Conservation (phyloP, 2,797 vertebrate species). For the Bufotes viridis region DNA sequence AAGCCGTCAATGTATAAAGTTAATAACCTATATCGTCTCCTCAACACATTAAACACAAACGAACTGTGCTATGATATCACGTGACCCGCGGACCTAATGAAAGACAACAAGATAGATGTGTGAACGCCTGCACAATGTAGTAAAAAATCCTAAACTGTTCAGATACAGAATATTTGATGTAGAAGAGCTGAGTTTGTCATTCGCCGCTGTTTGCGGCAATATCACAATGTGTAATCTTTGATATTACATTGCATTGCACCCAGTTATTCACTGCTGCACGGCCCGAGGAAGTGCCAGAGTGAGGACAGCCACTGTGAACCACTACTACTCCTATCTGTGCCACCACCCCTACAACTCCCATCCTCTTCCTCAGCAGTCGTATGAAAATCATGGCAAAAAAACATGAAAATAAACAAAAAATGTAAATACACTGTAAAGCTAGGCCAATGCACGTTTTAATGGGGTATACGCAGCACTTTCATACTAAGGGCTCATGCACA, state of each 20-base stretch:
- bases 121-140: background rate
- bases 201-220: background rate
- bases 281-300: too few relatives aligned
- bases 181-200: background rate
- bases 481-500: too few relatives aligned
- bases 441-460: too few relatives aligned
- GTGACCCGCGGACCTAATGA: constrained; percentile 27
- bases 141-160: constrained; percentile 1
- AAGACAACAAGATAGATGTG: constrained; percentile 9
- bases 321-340: too few relatives aligned
- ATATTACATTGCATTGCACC: background rate
- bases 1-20: constrained; percentile 57
- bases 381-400: too few relatives aligned
- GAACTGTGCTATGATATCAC: constrained; percentile 22
- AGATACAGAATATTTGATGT: background rate
- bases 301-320: too few relatives aligned
- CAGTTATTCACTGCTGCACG: too few relatives aligned
- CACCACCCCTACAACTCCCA: too few relatives aligned
- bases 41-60: constrained; percentile 59
- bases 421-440: too few relatives aligned
- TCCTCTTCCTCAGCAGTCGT: too few relatives aligned
- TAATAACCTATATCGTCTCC: constrained; percentile 61
- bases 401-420: too few relatives aligned
- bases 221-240: background rate
- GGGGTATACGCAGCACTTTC: too few relatives aligned